Evolutionary conservation across 2,797 vertebrate species (phyloP), one percentile per base, ranked within the genome.

Genomic region (Emydoidea blandingii): DNA sequence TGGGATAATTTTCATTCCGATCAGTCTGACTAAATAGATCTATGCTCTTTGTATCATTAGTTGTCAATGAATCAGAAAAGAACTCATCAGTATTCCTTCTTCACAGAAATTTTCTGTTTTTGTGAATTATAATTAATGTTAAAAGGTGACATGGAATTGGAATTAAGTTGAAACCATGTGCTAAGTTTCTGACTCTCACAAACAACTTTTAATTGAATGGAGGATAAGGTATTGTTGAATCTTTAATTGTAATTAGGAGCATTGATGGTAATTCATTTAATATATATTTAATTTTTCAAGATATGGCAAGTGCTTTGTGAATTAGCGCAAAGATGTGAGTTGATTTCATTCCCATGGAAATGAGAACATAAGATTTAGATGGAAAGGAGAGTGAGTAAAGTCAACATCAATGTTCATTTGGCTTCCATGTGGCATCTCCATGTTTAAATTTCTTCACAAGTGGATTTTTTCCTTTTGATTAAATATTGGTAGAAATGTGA

Each of bases 241-340:
- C 81, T 96, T 94, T 94, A 89, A 85, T 86, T 95, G 7, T 86
- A 90, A 0, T 62, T 88, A 52, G 65, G 91, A 86, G 8, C 53
- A 44, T 52, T 81, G 0, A 49, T 84, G 50, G 72, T 90, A 94
- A 81, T 56, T 78, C 1, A 78, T 87, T 92, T 84, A 78, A 90
- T 78, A 8, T 76, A 19, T 50, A 65, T 76, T 76, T 49, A 90
- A n/a, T 54, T 95, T 87, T 81, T 83, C 81, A 92, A 87, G 80
- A 83, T 19, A 53, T 10, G 19, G 19, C 29, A 93, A 88, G 44
- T 84, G 9, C 11, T 94, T 92, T 93, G 41, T 31, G 50, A 89
- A 89, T 23, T 5, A 21, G 11, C 86, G 29, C 1, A 82, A 81
- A 92, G 49, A 86, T 1, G 41, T 10, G 31, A 90, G 11, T 6